A percentile compares a stretch with the other conserved stretches of the same genome.
Evolutionary conservation across 2,113 vertebrate species (phyloP).

Genomic region (Thermophis baileyi): DNA sequence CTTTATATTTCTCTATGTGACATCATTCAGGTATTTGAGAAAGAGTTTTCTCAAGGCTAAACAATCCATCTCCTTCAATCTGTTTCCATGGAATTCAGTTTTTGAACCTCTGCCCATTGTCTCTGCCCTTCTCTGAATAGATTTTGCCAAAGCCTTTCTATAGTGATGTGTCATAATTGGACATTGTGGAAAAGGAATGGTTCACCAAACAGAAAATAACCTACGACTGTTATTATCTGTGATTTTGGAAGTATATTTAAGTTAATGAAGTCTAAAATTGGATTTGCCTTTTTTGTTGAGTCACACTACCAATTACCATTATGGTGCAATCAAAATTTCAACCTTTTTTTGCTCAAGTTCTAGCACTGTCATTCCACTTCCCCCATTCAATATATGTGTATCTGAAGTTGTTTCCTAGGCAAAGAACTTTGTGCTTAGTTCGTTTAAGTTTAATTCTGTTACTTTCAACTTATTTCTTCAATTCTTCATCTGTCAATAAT

Average conservation of each 20-base stretch:
- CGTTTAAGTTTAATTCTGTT: background rate
- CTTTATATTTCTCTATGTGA: background rate
- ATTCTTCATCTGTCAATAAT: background rate
- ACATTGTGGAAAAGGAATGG: background rate
- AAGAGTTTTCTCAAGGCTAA: background rate
- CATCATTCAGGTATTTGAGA: background rate
- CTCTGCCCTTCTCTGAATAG: background rate
- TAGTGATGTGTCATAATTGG: background rate
- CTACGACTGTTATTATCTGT: background rate
- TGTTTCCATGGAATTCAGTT: background rate
- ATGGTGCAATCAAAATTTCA: background rate
- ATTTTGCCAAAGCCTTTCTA: background rate
- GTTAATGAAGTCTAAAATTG: background rate
- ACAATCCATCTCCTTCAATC: background rate
- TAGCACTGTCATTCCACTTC: background rate
- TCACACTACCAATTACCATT: background rate
- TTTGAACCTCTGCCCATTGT: background rate
- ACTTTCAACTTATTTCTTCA: background rate
- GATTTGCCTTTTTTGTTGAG: background rate
- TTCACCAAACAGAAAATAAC: background rate
- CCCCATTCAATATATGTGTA: background rate
- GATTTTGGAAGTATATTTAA: background rate
- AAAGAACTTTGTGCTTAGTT: background rate
- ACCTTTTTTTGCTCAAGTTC: background rate
- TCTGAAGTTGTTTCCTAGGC: background rate